Evolutionary conservation across 2,113 vertebrate species (phyloP).

Genomic region (Platichthys flesus): DNA sequence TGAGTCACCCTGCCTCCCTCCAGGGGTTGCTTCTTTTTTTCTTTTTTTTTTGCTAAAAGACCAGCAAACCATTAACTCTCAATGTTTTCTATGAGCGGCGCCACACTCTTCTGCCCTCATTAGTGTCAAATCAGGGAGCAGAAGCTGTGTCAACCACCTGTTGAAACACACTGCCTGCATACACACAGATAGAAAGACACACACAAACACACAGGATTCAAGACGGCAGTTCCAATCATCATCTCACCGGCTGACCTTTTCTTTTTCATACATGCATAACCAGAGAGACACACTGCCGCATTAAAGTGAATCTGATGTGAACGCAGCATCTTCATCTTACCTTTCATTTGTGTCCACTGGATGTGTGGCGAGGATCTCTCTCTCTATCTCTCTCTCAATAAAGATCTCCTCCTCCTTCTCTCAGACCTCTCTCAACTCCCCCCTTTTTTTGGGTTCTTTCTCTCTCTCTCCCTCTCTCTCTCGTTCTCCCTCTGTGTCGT

Average conservation of each 20-base stretch:
- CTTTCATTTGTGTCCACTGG: conserved; percentile 79
- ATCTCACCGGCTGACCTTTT: conserved; percentile 28
- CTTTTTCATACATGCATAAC: conserved; percentile 14
- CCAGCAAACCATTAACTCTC: conserved; percentile 48
- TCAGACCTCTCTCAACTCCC: conserved; percentile 40
- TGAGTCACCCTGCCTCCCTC: conserved; percentile 52
- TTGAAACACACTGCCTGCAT: conserved; percentile 49
- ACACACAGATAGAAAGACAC: neutral
- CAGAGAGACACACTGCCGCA: conserved; percentile 11
- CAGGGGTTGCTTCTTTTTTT: neutral
- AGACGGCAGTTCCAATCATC: conserved; percentile 22
- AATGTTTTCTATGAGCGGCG: conserved; percentile 39
- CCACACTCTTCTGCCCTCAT: conserved; percentile 53
- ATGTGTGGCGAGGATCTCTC: conserved; percentile 33
- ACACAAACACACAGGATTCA: neutral
- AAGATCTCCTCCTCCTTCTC: neutral
- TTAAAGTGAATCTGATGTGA: conserved; percentile 28
- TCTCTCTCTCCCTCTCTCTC: conserved; percentile 25
- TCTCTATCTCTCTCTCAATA: conserved; percentile 7
- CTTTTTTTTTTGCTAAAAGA: conserved; percentile 31
- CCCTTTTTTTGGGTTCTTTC: conserved; percentile 10
- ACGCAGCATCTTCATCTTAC: conserved; percentile 72
- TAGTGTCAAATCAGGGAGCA: conserved; percentile 46
- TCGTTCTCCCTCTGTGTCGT: conserved; percentile 58
- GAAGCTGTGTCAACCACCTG: conserved; percentile 69